Conservation (phyloP, 2,888 invertebrate species). For the Exephanes ischioxanthus region DNA sequence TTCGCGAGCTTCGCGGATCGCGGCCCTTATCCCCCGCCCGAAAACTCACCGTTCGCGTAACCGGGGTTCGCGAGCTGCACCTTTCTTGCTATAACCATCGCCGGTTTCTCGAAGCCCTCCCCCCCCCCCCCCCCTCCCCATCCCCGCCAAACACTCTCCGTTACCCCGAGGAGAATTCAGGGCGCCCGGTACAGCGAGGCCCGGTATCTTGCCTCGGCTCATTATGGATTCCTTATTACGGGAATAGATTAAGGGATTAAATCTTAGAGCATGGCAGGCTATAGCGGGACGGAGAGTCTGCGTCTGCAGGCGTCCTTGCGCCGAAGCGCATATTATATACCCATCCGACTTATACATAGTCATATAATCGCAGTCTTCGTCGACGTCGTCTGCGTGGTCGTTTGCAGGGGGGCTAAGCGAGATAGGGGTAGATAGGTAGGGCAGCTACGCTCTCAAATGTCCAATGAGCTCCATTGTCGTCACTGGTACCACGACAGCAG, state of each 20-base stretch:
- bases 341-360: conserved; percentile 53
- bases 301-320: conserved; percentile 51
- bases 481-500: conserved; percentile 57
- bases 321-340: conserved; percentile 48
- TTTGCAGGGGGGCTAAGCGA: conserved; percentile 16
- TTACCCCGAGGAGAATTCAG: conserved; percentile 34
- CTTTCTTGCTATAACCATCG: conserved; percentile 50
- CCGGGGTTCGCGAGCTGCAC: conserved; percentile 49
- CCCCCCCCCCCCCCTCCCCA: conserved; percentile 30
- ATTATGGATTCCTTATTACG: conserved; percentile 79
- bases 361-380: conserved; percentile 57
- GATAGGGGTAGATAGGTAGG: conserved; percentile 51
- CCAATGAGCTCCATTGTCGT: conserved; percentile 69
- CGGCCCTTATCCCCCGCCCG: conserved; percentile 41
- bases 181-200: conserved; percentile 43
- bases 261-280: conserved; percentile 71
- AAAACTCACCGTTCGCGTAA: conserved; percentile 60
- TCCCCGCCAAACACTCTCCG: not conserved
- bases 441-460: conserved; percentile 63
- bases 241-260: conserved; percentile 79
- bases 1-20: conserved; percentile 36
- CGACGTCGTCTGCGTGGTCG: conserved; percentile 44
- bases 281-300: conserved; percentile 35
- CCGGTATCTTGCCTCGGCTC: conserved; percentile 73
- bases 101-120: conserved; percentile 37